Evolutionary conservation across 2,797 vertebrate species (phyloP), one percentile per base, ranked within the genome.

Genomic region (Sus cebifrons): DNA sequence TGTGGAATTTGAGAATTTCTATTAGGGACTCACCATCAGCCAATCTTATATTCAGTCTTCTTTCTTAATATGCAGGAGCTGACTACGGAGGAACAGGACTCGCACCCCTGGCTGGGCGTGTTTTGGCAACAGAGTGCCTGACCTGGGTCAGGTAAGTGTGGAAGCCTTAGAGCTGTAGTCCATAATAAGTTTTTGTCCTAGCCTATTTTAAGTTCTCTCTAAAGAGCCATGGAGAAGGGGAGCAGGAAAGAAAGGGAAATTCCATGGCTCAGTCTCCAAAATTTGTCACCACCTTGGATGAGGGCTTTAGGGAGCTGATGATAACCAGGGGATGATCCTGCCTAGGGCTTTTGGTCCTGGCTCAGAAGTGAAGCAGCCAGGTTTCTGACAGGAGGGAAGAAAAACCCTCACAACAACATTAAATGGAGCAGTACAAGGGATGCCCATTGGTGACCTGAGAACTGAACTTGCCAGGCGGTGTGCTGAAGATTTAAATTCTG

Each of bases 91-190:
- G 64, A 93, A 60, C 78, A 60, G 86, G 86, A 96, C 65, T 92
- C n/a, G 62, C 65, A 94, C 91, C 91, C 82, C 88, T 40, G 67
- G 13, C 96, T 94, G 85, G 79, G 85, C 65, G 21, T 40, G 82
- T 77, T 82, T 71, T 86, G 90, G 87, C 90, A 58, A 32, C 93
- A 1, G 84, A 58, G 92, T 60, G 74, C 96, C 97, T 96, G 95
- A 89, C 96, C 18, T 15, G 17, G 83, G 97, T 96, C 97, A 98
- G 97, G 97, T 98, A 94, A 97, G 96, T 97, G 91, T 60, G 71
- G 25, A 49, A 64, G 60, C 68, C 60, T 36, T 36, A 14, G 49
- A 85, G 58, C 20, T 87, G 17, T 27, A 23, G 56, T 90, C 71
- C 60, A 0, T 70, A 81, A 79, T 86, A 88, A 74, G 36, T 67